Evolutionary conservation across 2,888 invertebrate genomes (phyloP).

Genomic region (Luffia ferchaultella): DNA sequence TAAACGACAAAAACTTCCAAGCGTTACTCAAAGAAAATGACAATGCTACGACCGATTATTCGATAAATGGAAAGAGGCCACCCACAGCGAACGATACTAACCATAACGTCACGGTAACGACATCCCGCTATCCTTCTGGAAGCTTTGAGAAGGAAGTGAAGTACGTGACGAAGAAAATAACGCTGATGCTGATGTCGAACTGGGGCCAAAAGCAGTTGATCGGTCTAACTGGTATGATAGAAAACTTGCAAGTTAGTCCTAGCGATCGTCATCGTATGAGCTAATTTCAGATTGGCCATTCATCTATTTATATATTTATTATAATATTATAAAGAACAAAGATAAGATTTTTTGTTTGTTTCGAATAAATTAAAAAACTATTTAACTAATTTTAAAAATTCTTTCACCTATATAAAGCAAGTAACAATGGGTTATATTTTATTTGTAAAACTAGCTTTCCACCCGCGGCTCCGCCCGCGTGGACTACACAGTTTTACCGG

Average conservation of each 20-base stretch:
- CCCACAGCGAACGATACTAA: constrained; percentile 61
- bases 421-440: not conserved
- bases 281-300: too few species aligned
- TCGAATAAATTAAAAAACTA: not conserved
- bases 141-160: constrained; percentile 28
- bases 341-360: not conserved
- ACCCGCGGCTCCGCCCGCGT: too few species aligned
- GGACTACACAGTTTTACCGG: not conserved
- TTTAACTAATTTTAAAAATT: too few species aligned
- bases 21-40: constrained; percentile 45
- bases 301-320: too few species aligned
- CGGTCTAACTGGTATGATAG: constrained; percentile 60
- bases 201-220: constrained; percentile 70
- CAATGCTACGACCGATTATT: constrained; percentile 24
- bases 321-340: not conserved
- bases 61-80: constrained; percentile 57
- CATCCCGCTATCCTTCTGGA: constrained; percentile 14
- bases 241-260: too few species aligned
- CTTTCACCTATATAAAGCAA: too few species aligned
- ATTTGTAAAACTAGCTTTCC: too few species aligned
- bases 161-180: constrained; percentile 47
- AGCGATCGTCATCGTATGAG: too few species aligned
- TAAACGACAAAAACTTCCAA: constrained; percentile 48
- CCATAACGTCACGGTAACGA: constrained; percentile 16
- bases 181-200: constrained; percentile 67